These are phyloP conservation scores for Aphaenogaster rudis DNA, from an alignment of 1,140 invertebrate species.

Conservation along the genomic window DNA sequence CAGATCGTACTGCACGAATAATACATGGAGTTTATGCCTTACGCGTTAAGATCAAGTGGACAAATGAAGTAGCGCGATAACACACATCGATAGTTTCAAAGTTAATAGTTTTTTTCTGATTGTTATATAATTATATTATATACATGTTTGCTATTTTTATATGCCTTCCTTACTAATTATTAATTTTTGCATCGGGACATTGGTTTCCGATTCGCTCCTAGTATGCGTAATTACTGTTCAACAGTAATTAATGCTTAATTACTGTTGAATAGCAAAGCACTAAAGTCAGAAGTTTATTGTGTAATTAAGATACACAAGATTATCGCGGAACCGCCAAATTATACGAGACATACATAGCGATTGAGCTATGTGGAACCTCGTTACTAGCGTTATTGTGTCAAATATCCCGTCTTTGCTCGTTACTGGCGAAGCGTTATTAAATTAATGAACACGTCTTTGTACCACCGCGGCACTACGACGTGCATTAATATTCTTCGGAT, in stretches of 20 bases:
- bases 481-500: conserved; percentile 49
- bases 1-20: conserved; percentile 13
- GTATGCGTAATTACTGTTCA: background rate
- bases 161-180: background rate
- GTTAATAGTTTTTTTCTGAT: conserved; percentile 12
- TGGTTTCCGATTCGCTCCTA: background rate
- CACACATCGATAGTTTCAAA: background rate
- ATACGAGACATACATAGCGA: background rate
- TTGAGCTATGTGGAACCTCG: background rate
- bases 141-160: background rate
- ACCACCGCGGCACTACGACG: background rate
- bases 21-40: background rate
- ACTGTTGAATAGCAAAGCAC: background rate
- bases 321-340: conserved; percentile 4
- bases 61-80: background rate
- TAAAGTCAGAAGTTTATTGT: conserved; percentile 6
- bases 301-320: background rate
- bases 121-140: background rate
- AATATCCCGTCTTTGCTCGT: conserved; percentile 17
- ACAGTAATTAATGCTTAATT: background rate
- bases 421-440: conserved; percentile 32
- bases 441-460: conserved; percentile 44
- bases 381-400: background rate
- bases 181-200: background rate
- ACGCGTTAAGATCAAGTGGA: background rate